Evolutionary conservation across 2,888 invertebrate species (phyloP).

Genomic region (Fissipunctia ypsillon): DNA sequence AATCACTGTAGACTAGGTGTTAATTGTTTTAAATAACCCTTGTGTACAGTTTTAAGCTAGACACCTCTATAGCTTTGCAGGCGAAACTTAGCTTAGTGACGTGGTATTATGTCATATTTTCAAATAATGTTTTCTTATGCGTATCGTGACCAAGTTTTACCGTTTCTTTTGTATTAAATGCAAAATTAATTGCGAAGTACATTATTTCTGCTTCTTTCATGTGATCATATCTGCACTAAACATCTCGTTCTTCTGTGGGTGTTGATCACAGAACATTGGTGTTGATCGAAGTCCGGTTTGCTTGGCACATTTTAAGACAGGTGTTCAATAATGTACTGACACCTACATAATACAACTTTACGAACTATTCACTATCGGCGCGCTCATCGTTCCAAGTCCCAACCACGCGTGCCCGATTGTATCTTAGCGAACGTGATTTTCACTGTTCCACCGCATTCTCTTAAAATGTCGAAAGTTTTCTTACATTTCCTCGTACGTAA

Average conservation of each 20-base stretch:
- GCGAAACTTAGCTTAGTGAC: conserved; percentile 43
- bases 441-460: conserved; percentile 65
- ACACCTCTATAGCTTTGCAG: conserved; percentile 30
- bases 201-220: conserved; percentile 19
- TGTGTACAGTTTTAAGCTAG: conserved; percentile 28
- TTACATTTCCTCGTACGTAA: conserved; percentile 54
- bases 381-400: conserved; percentile 70
- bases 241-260: conserved; percentile 46
- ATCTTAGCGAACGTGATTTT: conserved; percentile 71
- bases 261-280: conserved; percentile 47
- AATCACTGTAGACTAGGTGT: conserved; percentile 51
- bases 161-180: conserved; percentile 42
- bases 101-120: conserved; percentile 43
- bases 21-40: conserved; percentile 53
- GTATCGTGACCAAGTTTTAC: conserved; percentile 40
- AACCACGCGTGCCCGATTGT: conserved; percentile 64
- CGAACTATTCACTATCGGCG: conserved; percentile 70
- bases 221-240: conserved; percentile 17
- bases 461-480: conserved; percentile 52
- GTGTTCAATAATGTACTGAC: conserved; percentile 70
- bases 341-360: conserved; percentile 64
- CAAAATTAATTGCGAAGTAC: conserved; percentile 20
- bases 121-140: conserved; percentile 28
- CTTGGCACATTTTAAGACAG: conserved; percentile 63
- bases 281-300: conserved; percentile 47